Evolutionary conservation across 64 coral and sea anemone species (phyloP).

Genomic region (Pocillopora damicornis): DNA sequence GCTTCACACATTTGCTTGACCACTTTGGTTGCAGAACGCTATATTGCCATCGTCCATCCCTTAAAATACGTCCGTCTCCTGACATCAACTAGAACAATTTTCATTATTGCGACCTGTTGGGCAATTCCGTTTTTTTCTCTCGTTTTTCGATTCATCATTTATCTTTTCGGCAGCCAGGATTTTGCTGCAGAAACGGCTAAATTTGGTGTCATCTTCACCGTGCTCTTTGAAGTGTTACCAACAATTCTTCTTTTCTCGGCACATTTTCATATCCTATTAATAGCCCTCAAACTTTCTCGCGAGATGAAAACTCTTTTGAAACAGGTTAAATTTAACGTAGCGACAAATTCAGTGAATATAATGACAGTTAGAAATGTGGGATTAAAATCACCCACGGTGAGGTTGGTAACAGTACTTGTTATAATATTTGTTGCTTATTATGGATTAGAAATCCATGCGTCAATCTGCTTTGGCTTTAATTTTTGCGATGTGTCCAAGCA

Average conservation of each 20-base stretch:
- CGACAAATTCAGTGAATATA: neutral
- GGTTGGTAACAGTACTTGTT: neutral
- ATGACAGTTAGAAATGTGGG: neutral
- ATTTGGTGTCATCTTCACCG: neutral
- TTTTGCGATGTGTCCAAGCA: too few species aligned
- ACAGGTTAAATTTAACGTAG: slow-evolving; percentile 11
- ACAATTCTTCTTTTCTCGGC: neutral
- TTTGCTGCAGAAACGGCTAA: neutral
- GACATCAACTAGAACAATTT: neutral
- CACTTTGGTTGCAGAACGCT: neutral
- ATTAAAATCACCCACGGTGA: neutral
- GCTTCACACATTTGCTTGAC: neutral
- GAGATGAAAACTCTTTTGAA: slow-evolving; percentile 2
- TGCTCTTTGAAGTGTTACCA: slow-evolving; percentile 7
- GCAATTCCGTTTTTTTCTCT: neutral
- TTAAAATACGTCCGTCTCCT: slow-evolving; percentile 14
- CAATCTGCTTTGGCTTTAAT: too few species aligned
- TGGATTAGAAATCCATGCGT: neutral
- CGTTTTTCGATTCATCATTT: neutral
- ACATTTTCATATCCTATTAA: slow-evolving; percentile 4
- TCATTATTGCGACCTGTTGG: neutral
- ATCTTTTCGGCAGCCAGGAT: neutral
- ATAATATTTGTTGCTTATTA: neutral
- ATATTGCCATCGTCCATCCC: slow-evolving; percentile 1
- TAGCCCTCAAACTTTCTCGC: neutral